Conservation (phyloP, 2,113 vertebrate genomes). For the Mesocricetus auratus region DNA sequence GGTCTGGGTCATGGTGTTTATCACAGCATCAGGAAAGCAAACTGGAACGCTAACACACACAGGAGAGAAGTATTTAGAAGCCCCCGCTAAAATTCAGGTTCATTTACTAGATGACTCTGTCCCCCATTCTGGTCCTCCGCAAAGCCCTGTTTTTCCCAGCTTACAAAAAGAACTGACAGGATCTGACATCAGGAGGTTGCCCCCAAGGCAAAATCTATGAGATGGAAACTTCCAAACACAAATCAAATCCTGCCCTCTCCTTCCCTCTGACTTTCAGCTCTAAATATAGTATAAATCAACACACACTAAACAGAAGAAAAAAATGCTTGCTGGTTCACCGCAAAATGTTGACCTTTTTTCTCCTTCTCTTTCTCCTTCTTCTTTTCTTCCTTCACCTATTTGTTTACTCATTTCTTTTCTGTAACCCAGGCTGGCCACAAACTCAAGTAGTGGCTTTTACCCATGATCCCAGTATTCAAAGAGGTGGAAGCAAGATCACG, state of each 20-base stretch:
- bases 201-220: neutral
- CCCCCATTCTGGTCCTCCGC: neutral
- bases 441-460: neutral
- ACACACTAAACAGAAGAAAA: neutral
- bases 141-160: conserved; percentile 25
- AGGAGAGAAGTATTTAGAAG: conserved; percentile 14
- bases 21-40: neutral
- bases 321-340: neutral
- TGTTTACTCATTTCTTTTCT: neutral
- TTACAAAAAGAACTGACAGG: neutral
- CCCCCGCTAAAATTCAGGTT: neutral
- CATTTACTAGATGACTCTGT: neutral
- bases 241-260: neutral
- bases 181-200: neutral
- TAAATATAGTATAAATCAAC: conserved; percentile 1
- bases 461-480: neutral
- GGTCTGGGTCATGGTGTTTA: neutral
- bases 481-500: neutral
- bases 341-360: conserved; percentile 20
- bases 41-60: neutral
- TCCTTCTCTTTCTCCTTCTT: neutral
- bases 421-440: neutral
- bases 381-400: too few relatives aligned
- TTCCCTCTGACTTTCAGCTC: conserved; percentile 1
- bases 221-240: conserved; percentile 23